phyloP scores from a whole-genome alignment of 2,888 invertebrate species.

The Anoplius nigerrimus region DNA sequence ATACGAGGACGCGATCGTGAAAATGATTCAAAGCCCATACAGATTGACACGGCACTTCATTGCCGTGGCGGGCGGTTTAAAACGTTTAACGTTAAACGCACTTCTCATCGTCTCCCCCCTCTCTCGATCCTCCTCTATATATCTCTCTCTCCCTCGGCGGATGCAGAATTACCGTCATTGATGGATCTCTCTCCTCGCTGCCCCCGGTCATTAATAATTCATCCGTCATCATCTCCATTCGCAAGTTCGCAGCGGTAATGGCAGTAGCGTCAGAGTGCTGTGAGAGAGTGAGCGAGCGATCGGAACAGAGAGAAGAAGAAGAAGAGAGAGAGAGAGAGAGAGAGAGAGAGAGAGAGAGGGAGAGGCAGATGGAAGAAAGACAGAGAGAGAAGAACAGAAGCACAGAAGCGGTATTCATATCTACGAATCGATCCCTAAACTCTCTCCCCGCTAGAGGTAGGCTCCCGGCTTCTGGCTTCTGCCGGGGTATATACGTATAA shows the following conservation, averaged over 20 bases:
- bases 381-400: not conserved
- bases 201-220: constrained; percentile 70
- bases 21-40: too few species aligned
- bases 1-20: too few species aligned
- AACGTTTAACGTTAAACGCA: constrained; percentile 2
- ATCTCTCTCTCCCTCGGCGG: too few species aligned
- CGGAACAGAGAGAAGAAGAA: not conserved
- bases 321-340: not conserved
- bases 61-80: not conserved
- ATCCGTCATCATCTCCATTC: constrained; percentile 66
- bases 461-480: constrained; percentile 27
- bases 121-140: constrained; percentile 19
- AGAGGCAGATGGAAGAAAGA: not conserved
- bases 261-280: constrained; percentile 21
- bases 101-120: constrained; percentile 8
- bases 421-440: constrained; percentile 68
- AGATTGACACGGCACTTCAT: not conserved
- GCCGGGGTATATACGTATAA: constrained; percentile 30
- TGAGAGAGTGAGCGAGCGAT: not conserved
- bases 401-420: constrained; percentile 61
- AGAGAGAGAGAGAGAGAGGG: not conserved
- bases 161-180: constrained; percentile 29
- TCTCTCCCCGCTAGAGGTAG: constrained; percentile 35
- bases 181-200: constrained; percentile 37
- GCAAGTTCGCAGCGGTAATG: constrained; percentile 46